Base-by-base conservation (phyloP, 1,140 invertebrate species). In the Drosophila varians region DNA sequence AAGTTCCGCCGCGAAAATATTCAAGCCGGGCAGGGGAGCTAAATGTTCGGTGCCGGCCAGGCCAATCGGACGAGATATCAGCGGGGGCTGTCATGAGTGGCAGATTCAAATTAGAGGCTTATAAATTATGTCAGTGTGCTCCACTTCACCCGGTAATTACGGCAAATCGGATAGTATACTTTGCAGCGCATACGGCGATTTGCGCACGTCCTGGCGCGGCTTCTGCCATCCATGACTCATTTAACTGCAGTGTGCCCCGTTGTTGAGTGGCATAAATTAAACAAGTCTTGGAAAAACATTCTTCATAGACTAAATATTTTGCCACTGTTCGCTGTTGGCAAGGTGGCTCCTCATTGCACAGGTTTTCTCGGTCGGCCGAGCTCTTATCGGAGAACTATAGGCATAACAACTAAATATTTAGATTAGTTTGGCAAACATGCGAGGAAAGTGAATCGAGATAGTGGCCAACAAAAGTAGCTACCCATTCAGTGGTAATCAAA, bases 401-500 rank as follows among this genome's bases (percentile, higher is more conserved):
- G 25, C 65, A 69, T 62, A 72, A 62, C 36, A 72, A 43, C 51
- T 72, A 72, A 72, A 72, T 72, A 72, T 72, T 72, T 72, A 31
- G 26, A 53, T 72, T 72, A 72, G 42, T 72, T 71, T 47, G 23
- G 40, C 25, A 72, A 72, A 58, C 45, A 38, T 14, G 34, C 42
- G 16, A 49, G 31, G 69, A 72, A 72, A 72, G 69, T 72, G 55
- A 72, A 72, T 26, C 42, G 34, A 40, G 69, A 72, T 72, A 62
- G 18, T n/a, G n/a, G n/a, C n/a, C 28, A 36, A 26, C 43, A n/a
- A n/a, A n/a, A n/a, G n/a, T n/a, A n/a, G n/a, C n/a, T n/a, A 45
- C 25, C 47, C 47, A 36, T n/a, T n/a, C 11, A 6, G 54, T 28
- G 16, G 26, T 53, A 45, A 64, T 64, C 42, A 52, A 52, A 60